Evolutionary conservation across 1,140 invertebrate species (phyloP).

Genomic region (Ridgeia piscesae): DNA sequence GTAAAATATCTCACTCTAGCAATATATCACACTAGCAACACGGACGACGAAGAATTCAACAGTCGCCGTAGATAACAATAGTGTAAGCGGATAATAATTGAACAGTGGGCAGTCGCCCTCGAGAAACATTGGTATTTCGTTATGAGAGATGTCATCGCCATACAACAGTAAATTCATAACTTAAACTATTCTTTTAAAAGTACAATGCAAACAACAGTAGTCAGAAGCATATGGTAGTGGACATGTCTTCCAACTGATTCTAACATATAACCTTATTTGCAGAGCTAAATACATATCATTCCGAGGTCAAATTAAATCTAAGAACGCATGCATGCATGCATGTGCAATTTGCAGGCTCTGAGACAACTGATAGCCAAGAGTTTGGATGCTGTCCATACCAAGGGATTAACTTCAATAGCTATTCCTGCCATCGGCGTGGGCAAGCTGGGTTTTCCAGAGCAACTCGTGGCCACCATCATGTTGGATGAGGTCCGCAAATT

Average conservation of each 20-base stretch:
- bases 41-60: no score
- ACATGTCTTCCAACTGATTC: neutral
- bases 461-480: neutral
- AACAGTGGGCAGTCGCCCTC: no score
- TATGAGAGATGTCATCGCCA: no score
- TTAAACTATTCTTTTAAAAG: no score
- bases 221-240: no score
- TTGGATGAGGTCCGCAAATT: neutral
- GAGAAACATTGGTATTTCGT: no score
- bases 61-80: no score
- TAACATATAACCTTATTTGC: neutral
- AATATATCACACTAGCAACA: no score
- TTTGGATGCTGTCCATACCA: neutral
- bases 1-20: no score
- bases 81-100: no score
- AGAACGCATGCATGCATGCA: neutral
- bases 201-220: no score
- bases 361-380: neutral
- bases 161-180: no score
- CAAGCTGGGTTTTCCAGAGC: neutral
- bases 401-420: neutral
- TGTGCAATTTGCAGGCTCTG: neutral
- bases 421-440: conserved; percentile 4
- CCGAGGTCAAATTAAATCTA: neutral
- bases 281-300: neutral